Conservation (phyloP, 2,888 invertebrate species). For the Ochropleura leucogaster region DNA sequence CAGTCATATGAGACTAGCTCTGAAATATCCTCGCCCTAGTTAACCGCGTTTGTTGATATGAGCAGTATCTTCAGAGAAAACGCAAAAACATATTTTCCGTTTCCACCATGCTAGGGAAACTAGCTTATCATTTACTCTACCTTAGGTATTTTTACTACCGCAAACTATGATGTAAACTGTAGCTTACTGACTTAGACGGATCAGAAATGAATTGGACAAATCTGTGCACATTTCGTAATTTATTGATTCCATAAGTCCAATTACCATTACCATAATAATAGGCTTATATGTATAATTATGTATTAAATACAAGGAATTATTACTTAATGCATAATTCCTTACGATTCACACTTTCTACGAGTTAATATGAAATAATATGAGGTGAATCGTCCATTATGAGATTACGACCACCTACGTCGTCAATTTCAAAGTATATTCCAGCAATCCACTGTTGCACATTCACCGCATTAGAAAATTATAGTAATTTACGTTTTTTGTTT, state of each 20-base stretch:
- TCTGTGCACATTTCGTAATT: background rate
- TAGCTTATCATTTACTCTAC: background rate
- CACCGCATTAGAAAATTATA: background rate
- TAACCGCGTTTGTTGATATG: slow-evolving; percentile 4
- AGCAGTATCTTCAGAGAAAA: slow-evolving; percentile 39
- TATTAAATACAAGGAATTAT: slow-evolving; percentile 17
- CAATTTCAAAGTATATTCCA: slow-evolving; percentile 7
- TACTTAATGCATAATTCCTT: slow-evolving; percentile 14
- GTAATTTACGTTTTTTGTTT: background rate
- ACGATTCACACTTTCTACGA: slow-evolving; percentile 56
- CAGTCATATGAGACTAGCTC: slow-evolving; percentile 11
- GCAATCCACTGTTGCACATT: background rate
- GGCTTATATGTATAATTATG: slow-evolving; percentile 21
- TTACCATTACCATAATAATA: slow-evolving; percentile 29
- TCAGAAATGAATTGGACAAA: background rate
- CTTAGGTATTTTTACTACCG: background rate
- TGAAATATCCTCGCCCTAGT: slow-evolving; percentile 37
- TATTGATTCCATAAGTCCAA: background rate
- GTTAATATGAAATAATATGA: slow-evolving; percentile 6
- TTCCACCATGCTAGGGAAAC: background rate
- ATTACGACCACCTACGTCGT: slow-evolving; percentile 6
- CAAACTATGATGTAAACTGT: background rate
- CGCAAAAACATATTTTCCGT: slow-evolving; percentile 25
- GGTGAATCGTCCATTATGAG: background rate
- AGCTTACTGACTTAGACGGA: background rate